Percentiles rank a stretch among this genome's conserved stretches.
Evolutionary conservation across 2,888 invertebrate species (phyloP).

Genomic region (Branchipolynoe longqiensis): DNA sequence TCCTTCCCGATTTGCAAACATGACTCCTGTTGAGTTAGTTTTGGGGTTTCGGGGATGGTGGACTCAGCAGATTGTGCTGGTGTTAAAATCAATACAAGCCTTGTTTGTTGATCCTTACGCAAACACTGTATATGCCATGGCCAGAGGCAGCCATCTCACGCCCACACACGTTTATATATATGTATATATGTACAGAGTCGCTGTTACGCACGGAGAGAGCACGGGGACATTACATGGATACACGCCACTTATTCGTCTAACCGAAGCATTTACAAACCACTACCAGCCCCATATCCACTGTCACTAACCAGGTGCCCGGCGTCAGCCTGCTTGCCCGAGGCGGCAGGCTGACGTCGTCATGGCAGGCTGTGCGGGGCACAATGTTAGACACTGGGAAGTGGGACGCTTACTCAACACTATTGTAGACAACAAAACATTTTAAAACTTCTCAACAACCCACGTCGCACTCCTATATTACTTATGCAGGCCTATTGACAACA

Average conservation of each 20-base stretch:
- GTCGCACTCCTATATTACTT: constrained; percentile 1
- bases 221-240: constrained; percentile 27
- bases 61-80: constrained; percentile 52
- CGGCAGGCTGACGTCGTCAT: too few species aligned
- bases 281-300: constrained; percentile 1
- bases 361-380: too few species aligned
- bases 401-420: too few species aligned
- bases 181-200: constrained; percentile 50
- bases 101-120: constrained; percentile 18
- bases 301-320: constrained; percentile 2
- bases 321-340: too few species aligned
- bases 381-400: too few species aligned
- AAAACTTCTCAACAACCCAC: too few species aligned
- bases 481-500: neutral
- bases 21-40: neutral
- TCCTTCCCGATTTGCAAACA: neutral
- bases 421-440: too few species aligned
- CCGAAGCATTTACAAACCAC: constrained; percentile 46
- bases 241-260: constrained; percentile 46
- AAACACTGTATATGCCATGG: neutral
- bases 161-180: constrained; percentile 4
- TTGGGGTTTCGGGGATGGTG: neutral
- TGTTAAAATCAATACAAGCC: neutral
- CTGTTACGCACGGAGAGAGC: constrained; percentile 29
- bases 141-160: constrained; percentile 25